These are phyloP conservation scores for Sinella curviseta DNA, from an alignment of 1,140 invertebrate species.

Conservation along the genomic window DNA sequence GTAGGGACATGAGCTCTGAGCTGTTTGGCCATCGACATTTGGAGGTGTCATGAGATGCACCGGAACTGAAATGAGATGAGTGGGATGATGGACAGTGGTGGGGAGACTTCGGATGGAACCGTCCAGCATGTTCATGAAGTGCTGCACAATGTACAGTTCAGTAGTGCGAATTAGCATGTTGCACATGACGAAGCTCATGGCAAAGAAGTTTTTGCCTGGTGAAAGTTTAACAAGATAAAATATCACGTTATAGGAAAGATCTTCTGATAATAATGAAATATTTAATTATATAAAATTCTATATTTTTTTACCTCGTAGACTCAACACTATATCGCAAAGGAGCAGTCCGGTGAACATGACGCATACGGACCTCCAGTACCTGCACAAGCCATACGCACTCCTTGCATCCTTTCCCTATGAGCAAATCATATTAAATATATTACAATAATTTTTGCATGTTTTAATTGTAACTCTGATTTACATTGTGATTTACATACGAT, in stretches of 20 bases:
- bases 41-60: constrained; percentile 9
- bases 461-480: not conserved
- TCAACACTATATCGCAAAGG: not conserved
- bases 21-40: not conserved
- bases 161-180: constrained; percentile 18
- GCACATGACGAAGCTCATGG: not conserved
- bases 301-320: not conserved
- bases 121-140: constrained; percentile 12
- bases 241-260: too few species aligned
- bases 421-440: not conserved
- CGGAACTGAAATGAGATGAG: constrained; percentile 12
- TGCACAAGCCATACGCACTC: constrained; percentile 6
- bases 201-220: constrained; percentile 21
- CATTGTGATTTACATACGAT: not conserved
- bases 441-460: constrained; percentile 6
- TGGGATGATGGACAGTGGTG: not conserved
- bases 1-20: not conserved
- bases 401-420: constrained; percentile 30
- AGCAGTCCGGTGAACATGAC: constrained; percentile 16
- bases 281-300: too few species aligned
- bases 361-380: constrained; percentile 32
- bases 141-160: constrained; percentile 3
- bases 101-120: not conserved
- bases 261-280: too few species aligned
- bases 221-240: too few species aligned